These are phyloP conservation scores for Pocillopora damicornis DNA, from an alignment of 64 coral and sea anemone genomes.

Conservation along the genomic window DNA sequence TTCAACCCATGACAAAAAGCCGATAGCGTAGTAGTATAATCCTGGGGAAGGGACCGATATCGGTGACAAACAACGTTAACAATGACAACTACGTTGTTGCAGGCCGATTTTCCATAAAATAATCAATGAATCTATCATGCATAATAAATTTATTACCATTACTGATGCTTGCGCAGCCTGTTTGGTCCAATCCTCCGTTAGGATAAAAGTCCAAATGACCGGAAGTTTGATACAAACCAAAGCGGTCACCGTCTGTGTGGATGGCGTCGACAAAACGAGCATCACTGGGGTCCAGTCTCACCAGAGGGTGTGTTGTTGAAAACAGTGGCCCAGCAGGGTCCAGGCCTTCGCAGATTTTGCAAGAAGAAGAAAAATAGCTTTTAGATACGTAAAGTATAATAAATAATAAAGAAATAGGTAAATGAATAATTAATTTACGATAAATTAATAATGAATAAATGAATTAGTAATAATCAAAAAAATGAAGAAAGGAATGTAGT, in stretches of 20 bases:
- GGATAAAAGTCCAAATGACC: slow-evolving; percentile 80
- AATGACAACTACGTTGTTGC: background rate
- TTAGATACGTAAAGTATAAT: too few species aligned
- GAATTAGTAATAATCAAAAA: too few species aligned
- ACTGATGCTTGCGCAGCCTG: slow-evolving; percentile 15
- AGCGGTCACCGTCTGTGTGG: slow-evolving; percentile 37
- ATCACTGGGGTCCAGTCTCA: slow-evolving; percentile 63
- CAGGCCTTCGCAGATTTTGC: slow-evolving; percentile 25
- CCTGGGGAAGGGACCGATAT: too few species aligned
- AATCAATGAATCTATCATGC: background rate
- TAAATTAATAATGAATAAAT: too few species aligned
- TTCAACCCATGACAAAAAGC: background rate
- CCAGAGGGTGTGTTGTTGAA: background rate
- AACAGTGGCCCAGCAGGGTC: slow-evolving; percentile 53
- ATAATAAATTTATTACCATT: background rate
- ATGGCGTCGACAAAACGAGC: slow-evolving; percentile 71
- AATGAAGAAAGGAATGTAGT: too few species aligned
- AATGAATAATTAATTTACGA: background rate
- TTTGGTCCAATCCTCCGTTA: slow-evolving; percentile 41
- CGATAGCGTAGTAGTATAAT: background rate
- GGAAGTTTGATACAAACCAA: background rate
- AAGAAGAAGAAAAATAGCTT: background rate
- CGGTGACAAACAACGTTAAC: background rate
- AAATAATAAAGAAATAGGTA: background rate
- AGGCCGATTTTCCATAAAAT: background rate